Evolutionary conservation across 2,888 invertebrate genomes (phyloP), one percentile per base, ranked within the genome.

Genomic region (Liopterus haemorrhoidalis): DNA sequence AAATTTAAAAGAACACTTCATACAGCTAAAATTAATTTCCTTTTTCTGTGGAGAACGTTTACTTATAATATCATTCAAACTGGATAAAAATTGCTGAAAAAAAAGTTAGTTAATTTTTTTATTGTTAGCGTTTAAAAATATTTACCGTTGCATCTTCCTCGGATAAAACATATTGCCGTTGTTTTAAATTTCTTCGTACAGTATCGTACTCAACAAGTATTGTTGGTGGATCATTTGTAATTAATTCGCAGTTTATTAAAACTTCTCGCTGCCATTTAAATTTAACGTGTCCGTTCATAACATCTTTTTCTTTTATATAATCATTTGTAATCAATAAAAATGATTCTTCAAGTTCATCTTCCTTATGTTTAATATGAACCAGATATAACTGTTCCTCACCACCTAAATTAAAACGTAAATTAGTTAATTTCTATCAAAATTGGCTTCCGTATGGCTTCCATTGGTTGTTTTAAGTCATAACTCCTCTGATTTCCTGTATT

Each of bases 1-100:
- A 61, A 82, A 82, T 50, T 76, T 71, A 6, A 75, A 70, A 2
- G 72, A 71, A 54, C 82, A 82, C 59, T 77, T 80, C 59, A 81
- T 73, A 58, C 82, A 82, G 51, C 68, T 67, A 57, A 71, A 76
- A 2, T 70, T 59, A 18, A 62, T 67, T 54, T 74, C 70, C 47
- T 72, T 73, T 62, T 72, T 68, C 54, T 71, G 60, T 35, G 75
- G 66, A 38, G 72, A 66, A 24, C 73, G 68, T 32, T 67, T 60
- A 2, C 69, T 71, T 4, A 75, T 65, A 40, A 68, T 68, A 12
- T 70, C 66, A 4, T 68, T 65, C 16, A 76, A 56, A 35, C 62
- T 67, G 43, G 64, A 60, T 38, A 73, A 70, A 28, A 75, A 63
- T 62, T 71, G 69, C 72, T 73, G 40, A 18, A 51, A 54, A 41